Evolutionary conservation across 2,888 invertebrate genomes (phyloP), one percentile per base, ranked within the genome.

Genomic region (Perdita meconis): DNA sequence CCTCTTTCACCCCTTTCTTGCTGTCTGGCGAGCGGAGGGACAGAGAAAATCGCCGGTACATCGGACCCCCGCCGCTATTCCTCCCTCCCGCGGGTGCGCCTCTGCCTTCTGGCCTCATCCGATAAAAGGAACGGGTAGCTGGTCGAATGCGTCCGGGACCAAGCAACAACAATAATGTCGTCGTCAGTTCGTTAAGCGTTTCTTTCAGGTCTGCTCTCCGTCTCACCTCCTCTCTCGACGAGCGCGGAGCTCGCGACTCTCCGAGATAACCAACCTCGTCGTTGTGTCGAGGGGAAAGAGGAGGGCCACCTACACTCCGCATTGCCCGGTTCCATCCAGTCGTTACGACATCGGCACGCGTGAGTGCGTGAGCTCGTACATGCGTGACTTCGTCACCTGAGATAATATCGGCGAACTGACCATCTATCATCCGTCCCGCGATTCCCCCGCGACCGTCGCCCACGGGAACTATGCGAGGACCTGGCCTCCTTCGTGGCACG

Each of bases 171-270:
- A 90, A 90, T 88, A 88, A 89, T 88, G 85, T 88, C 88, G 86
- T 88, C 85, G 89, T 87, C 84, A 87, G 88, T 89, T 90, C 89
- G 88, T 89, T 90, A 89, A 89, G 89, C 86, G 83, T 81, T 86
- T 89, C 86, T 87, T 88, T 88, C 87, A 85, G 78, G 60, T 30
- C 78, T 59, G 61, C 56, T 59, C 72, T 63, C 61, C 6, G 73
- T 78, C 78, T 72, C 72, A 57, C 66, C 65, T 55, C 65, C 55
- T 42, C 24, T 64, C 72, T 40, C 53, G n/a, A n/a, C 53, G 71
- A 71, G 51, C n/a, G 40, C 55, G 57, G 71, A 80, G 80, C 65
- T 69, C n/a, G 65, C 76, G 47, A 65, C 65, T 66, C 70, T 71
- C n/a, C 72, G 66, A 82, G 82, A 86, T 87, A 88, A 87, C 84